Evolutionary conservation across 2,888 invertebrate genomes (phyloP).

Genomic region (Eudasyphora cyanicolor): DNA sequence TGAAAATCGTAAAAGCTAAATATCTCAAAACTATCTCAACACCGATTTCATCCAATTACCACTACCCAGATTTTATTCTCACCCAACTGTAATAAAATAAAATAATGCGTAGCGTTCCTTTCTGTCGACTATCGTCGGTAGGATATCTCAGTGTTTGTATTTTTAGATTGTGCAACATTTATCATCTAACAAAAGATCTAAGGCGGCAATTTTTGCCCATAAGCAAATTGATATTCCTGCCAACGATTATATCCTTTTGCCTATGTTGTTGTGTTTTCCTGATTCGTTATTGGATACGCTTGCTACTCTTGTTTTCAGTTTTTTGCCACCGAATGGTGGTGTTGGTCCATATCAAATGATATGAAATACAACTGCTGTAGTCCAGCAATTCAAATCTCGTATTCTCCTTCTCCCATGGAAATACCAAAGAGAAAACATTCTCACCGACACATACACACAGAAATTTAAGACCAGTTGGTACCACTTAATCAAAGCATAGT

Average conservation of each 20-base stretch:
- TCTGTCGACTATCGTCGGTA: no score
- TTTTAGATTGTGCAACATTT: conserved; percentile 4
- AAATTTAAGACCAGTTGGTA: not conserved
- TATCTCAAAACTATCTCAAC: no score
- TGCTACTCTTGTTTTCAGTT: not conserved
- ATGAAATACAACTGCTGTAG: not conserved
- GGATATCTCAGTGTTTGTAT: no score
- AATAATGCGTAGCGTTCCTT: no score
- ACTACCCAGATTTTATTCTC: no score
- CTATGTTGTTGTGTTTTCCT: not conserved
- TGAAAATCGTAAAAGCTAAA: no score
- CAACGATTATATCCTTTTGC: conserved; percentile 33
- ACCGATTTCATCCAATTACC: no score
- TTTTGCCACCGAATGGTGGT: not conserved
- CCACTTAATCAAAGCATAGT: conserved; percentile 35
- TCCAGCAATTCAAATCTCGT: not conserved
- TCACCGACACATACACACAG: not conserved
- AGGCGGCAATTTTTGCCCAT: not conserved
- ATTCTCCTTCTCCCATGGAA: not conserved
- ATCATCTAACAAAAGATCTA: conserved; percentile 5
- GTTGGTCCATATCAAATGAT: not conserved
- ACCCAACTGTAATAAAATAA: no score
- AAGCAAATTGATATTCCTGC: conserved; percentile 23
- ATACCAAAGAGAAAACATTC: not conserved
- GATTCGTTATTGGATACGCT: not conserved